Base-by-base conservation (phyloP, 2,888 invertebrate genomes). In the Gastracanthus pulcherrimus region DNA sequence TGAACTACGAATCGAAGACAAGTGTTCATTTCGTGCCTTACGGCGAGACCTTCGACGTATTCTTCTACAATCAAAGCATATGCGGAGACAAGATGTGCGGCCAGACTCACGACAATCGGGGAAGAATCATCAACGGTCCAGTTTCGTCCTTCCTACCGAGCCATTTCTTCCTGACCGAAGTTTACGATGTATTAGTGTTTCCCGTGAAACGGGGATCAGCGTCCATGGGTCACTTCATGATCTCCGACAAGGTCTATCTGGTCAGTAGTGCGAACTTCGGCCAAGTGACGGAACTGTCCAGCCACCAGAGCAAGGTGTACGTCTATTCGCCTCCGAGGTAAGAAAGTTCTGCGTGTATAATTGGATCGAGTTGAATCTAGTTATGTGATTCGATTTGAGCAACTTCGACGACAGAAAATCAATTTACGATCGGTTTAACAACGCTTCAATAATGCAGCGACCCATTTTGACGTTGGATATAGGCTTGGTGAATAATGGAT, bases 241-340 rank as follows among this genome's bases (percentile, higher is more conserved):
- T 75, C 13, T 66, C 51, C 23, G 51, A 64, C 16, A 64, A 64
- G 34, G 16, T 75, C 23, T 19, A 31, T n/a, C n/a, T 51, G 34
- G 75, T 75, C 23, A 75, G 64, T 75, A 23, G 16, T 7, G 26
- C 3, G 9, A 29, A n/a, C n/a, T n/a, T n/a, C 38, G 64, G 75
- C 26, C 13, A 9, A 26, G 36, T 45, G 11, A 64, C 3, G 16
- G 48, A 51, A 48, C n/a, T 66, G 3, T 9, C 34, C 16, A 9
- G 19, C n/a, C 16, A 23, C 36, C 64, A 7, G 26, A 9, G 5
- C 7, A 23, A 41, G 9, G 3, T 55, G 5, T 26, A 36, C 26
- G 51, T 41, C 1, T 64, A 29, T 7, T 31, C 62, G 7, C 19
- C 41, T 29, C 36, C 34, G 6, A 64, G 74, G 64, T 74, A 74